Base-by-base conservation (phyloP, 1,140 invertebrate species). In the Lysiphlebus fabarum region DNA sequence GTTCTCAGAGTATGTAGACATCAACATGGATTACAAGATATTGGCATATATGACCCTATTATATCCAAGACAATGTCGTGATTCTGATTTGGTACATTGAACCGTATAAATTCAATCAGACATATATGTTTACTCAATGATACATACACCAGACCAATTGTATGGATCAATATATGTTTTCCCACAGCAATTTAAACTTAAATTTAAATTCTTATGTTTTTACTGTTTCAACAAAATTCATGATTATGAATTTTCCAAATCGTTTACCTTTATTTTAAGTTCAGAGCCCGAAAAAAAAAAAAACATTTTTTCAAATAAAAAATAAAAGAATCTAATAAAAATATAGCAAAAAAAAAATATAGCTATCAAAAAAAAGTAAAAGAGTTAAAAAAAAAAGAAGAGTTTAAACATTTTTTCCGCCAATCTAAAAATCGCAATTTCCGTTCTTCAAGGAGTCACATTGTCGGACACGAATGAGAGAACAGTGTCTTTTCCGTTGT, bases 351-450 rank as follows among this genome's bases (percentile, higher is more conserved):
- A 49, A 49, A 36, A 49, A n/a, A 49, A 49, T 10, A 36, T 34
- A 49, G 11, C 9, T 9, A 34, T 8, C 2, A 33, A 33, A 6
- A 26, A 33, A 49, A 49, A 49, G 8, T 36, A 49, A 34, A 33
- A 49, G 9, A 33, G 33, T 0, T 4, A 34, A 11, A 17, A n/a
- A 11, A 33, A 36, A 45, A 45, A 49, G 36, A 1, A 36, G 36
- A 49, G 48, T 6, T 36, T 8, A 49, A 34, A 49, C 33, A 34
- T 49, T 34, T 49, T 36, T 49, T 33, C 7, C 48, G 55, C 53
- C 58, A 49, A 50, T 60, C 53, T 55, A 17, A 55, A 60, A 60
- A 60, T 60, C 58, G 58, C 50, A 56, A 56, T 60, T 60, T 60
- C 58, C 53, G 58, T 41, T 59, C 58, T 48, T 12, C 43, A 34